These are phyloP conservation scores for Diachasmimorpha longicaudata DNA, from an alignment of 1,140 invertebrate species.

Conservation along the genomic window DNA sequence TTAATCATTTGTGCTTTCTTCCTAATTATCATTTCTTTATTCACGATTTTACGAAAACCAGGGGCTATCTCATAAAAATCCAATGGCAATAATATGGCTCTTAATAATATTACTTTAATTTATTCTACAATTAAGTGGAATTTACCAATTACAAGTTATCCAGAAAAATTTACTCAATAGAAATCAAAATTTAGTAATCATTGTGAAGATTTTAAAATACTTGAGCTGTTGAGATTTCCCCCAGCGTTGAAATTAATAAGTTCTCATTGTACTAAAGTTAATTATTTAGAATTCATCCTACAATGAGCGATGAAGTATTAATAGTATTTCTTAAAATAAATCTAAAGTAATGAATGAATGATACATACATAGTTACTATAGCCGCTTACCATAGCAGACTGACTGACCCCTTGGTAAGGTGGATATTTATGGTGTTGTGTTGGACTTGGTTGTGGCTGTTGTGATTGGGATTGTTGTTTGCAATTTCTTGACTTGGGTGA, in stretches of 20 bases:
- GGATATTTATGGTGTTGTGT: constrained; percentile 67
- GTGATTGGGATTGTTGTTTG: constrained; percentile 58
- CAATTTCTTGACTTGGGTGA: constrained; percentile 64
- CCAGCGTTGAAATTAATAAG: background rate
- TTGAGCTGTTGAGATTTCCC: background rate
- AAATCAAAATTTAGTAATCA: background rate
- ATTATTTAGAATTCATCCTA: constrained; percentile 28
- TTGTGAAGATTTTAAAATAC: background rate
- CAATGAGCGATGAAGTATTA: background rate
- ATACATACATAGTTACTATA: constrained; percentile 61
- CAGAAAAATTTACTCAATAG: too few species aligned
- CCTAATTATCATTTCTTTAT: background rate
- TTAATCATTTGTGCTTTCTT: constrained; percentile 1
- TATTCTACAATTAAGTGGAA: too few species aligned
- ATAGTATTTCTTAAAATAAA: constrained; percentile 15
- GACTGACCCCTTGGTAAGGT: constrained; percentile 61
- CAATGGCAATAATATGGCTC: too few species aligned
- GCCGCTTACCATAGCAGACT: constrained; percentile 62
- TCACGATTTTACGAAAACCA: background rate
- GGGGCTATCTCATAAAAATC: too few species aligned
- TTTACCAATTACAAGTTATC: too few species aligned
- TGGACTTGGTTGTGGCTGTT: constrained; percentile 66
- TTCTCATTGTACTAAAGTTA: background rate
- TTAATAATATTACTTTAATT: too few species aligned
- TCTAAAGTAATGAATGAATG: constrained; percentile 41